Conservation (phyloP, 2,888 invertebrate genomes). For the Aromia moschata region DNA sequence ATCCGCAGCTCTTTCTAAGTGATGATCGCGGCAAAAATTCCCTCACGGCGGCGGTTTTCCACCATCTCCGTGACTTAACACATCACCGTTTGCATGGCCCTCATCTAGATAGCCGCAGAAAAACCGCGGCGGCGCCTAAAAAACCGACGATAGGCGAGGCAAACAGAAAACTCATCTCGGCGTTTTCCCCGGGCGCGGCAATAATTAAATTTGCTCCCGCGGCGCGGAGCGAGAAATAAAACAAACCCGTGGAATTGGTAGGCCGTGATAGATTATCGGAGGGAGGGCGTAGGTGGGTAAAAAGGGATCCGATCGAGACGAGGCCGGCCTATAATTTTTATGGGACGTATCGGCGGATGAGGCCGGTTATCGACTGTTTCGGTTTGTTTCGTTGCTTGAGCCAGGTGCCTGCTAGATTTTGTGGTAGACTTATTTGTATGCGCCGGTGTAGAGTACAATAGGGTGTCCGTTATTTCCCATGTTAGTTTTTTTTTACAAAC, state of each 20-base stretch:
- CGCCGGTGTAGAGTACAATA: too few relatives aligned
- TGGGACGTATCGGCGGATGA: background rate
- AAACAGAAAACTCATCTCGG: background rate
- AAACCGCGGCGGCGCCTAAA: background rate
- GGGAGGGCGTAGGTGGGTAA: background rate
- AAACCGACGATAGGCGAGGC: background rate
- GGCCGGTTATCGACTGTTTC: too few relatives aligned
- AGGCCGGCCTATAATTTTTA: background rate
- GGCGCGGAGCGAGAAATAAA: background rate
- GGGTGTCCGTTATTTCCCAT: too few relatives aligned
- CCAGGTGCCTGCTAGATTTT: too few relatives aligned
- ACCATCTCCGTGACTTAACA: background rate
- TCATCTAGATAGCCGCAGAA: background rate
- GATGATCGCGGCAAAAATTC: background rate
- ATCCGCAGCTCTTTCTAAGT: background rate
- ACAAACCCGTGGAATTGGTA: conserved; percentile 2
- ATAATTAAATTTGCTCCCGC: conserved; percentile 3
- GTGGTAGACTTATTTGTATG: too few relatives aligned
- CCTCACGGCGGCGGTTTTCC: background rate
- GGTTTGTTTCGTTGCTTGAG: too few relatives aligned
- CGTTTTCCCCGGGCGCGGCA: background rate
- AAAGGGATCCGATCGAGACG: background rate
- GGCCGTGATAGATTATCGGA: background rate
- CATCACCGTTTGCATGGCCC: background rate
- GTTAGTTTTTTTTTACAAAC: too few relatives aligned